Conservation (phyloP, 2,888 invertebrate genomes). For the Penaeus monodon region DNA sequence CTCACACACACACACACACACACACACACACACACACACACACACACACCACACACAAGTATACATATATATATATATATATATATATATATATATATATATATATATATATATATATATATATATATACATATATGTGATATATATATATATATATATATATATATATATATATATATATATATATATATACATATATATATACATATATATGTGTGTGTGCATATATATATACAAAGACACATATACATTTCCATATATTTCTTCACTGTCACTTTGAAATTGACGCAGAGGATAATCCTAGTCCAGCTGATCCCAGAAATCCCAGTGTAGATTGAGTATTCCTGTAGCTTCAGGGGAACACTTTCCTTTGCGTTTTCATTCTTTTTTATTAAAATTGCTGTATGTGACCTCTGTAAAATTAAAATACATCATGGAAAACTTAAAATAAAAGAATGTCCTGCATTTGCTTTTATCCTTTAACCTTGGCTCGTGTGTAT, state of each 20-base stretch:
- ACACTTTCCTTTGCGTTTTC: too few species aligned
- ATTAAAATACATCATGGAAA: too few species aligned
- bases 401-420: too few species aligned
- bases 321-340: too few species aligned
- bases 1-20: not conserved
- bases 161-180: conserved; percentile 30
- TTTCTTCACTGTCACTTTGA: too few species aligned
- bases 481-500: not conserved
- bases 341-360: too few species aligned
- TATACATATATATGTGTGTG: conserved; percentile 15
- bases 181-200: conserved; percentile 28
- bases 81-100: not conserved
- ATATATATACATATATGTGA: conserved; percentile 34
- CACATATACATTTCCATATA: conserved; percentile 4
- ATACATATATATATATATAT: not conserved
- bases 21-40: not conserved
- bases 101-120: conserved; percentile 11
- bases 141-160: conserved; percentile 39
- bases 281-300: too few species aligned
- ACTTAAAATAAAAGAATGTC: too few species aligned
- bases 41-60: not conserved
- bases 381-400: too few species aligned
- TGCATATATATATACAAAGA: conserved; percentile 3
- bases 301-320: too few species aligned
- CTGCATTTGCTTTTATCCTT: too few species aligned